Conservation (phyloP, 1,140 invertebrate species). For the Monomorium pharaonis region DNA sequence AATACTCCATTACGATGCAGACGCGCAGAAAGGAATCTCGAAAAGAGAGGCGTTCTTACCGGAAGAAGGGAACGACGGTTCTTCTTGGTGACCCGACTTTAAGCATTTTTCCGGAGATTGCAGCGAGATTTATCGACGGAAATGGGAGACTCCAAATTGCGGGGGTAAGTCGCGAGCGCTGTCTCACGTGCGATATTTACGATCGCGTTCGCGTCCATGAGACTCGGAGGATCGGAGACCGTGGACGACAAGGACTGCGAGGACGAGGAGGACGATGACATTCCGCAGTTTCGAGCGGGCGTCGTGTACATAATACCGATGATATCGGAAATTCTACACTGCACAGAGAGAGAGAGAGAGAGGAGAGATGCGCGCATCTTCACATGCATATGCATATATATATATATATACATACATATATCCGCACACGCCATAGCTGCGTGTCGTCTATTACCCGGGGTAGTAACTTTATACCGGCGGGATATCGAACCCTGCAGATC, state of each 20-base stretch:
- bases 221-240: constrained; percentile 9
- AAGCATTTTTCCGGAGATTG: constrained; percentile 26
- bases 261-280: constrained; percentile 39
- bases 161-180: constrained; percentile 1
- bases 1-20: constrained; percentile 20
- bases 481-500: constrained; percentile 48
- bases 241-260: constrained; percentile 33
- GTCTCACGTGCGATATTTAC: constrained; percentile 58
- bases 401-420: constrained; percentile 26
- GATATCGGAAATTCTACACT: constrained; percentile 65
- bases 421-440: neutral
- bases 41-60: constrained; percentile 6
- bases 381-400: constrained; percentile 24
- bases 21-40: constrained; percentile 26
- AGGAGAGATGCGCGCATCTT: constrained; percentile 15
- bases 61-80: constrained; percentile 1
- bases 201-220: constrained; percentile 39
- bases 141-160: constrained; percentile 47
- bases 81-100: constrained; percentile 33
- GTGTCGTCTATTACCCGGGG: constrained; percentile 11
- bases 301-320: constrained; percentile 64
- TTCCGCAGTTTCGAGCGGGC: constrained; percentile 55
- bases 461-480: constrained; percentile 58
- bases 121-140: constrained; percentile 46
- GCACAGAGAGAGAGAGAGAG: neutral